phyloP scores from a whole-genome alignment of 30 jellyfish, hydroid and myxozoan genomes.

The Catostylus mosaicus region DNA sequence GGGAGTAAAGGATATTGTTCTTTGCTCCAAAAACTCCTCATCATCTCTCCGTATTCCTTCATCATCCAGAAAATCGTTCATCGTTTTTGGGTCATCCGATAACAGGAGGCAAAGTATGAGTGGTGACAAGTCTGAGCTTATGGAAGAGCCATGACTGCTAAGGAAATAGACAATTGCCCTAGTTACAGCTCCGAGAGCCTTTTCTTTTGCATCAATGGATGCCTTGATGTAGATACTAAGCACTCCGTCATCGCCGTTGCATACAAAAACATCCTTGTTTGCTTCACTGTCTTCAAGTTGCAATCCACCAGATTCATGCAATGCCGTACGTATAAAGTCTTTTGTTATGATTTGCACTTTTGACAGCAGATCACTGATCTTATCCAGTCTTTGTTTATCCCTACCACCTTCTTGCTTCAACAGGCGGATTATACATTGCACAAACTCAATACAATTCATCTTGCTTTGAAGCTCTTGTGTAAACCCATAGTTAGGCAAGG shows the following conservation, averaged over 20 bases:
- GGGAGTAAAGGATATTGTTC: conserved; percentile 18
- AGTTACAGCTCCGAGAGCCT: neutral
- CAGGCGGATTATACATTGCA: conserved; percentile 42
- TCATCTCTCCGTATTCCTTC: conserved; percentile 9
- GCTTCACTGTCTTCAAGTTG: conserved; percentile 6
- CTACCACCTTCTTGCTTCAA: conserved; percentile 22
- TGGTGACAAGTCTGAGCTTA: neutral
- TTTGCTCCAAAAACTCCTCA: neutral
- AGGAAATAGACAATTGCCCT: neutral
- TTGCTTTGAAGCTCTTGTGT: conserved; percentile 46
- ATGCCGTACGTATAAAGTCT: neutral
- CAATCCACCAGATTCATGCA: neutral
- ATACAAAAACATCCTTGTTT: neutral
- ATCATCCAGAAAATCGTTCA: conserved; percentile 33
- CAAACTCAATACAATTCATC: conserved; percentile 41
- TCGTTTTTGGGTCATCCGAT: neutral
- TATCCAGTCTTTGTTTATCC: neutral
- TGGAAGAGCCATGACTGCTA: neutral
- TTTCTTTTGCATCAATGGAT: neutral
- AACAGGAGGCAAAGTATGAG: neutral
- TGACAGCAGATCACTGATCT: neutral
- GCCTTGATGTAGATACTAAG: neutral
- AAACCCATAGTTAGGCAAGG: conserved; percentile 46
- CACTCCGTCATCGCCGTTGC: neutral
- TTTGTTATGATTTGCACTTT: neutral